Evolutionary conservation across 2,113 vertebrate genomes (phyloP).

Genomic region (Chaetops frenatus): DNA sequence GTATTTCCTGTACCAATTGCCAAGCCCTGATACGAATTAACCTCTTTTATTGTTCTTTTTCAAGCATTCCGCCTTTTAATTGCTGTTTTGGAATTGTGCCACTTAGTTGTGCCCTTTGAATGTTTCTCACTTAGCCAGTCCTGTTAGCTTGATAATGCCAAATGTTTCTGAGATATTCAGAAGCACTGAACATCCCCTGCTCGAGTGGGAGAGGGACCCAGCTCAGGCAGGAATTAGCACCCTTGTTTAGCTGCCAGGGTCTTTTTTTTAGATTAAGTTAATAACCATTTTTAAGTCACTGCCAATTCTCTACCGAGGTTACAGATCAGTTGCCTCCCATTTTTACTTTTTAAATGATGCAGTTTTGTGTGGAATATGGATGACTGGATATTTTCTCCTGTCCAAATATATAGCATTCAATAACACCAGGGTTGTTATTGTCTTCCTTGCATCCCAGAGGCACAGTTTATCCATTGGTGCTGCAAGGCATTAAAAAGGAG

Average conservation of each 20-base stretch:
- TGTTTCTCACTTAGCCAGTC: slow-evolving; percentile 37
- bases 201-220: not conserved
- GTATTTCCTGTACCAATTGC: slow-evolving; percentile 31
- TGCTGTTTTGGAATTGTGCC: slow-evolving; percentile 49
- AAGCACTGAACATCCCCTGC: not conserved
- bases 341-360: slow-evolving; percentile 29
- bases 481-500: slow-evolving; percentile 40
- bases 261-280: not conserved
- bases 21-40: slow-evolving; percentile 32
- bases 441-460: slow-evolving; percentile 39
- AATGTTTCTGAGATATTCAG: slow-evolving; percentile 15
- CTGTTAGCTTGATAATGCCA: not conserved
- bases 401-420: slow-evolving; percentile 26
- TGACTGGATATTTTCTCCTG: slow-evolving; percentile 30
- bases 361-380: slow-evolving; percentile 14
- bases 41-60: slow-evolving; percentile 59
- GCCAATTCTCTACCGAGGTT: not conserved
- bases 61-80: slow-evolving; percentile 52
- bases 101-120: slow-evolving; percentile 45
- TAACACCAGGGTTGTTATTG: slow-evolving; percentile 12
- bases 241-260: not conserved
- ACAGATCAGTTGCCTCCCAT: slow-evolving; percentile 10
- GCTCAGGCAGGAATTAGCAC: not conserved
- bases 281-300: slow-evolving; percentile 11
- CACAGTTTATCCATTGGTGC: slow-evolving; percentile 11